phyloP scores from a whole-genome alignment of 2,113 vertebrate genomes.

The Stegastes partitus region DNA sequence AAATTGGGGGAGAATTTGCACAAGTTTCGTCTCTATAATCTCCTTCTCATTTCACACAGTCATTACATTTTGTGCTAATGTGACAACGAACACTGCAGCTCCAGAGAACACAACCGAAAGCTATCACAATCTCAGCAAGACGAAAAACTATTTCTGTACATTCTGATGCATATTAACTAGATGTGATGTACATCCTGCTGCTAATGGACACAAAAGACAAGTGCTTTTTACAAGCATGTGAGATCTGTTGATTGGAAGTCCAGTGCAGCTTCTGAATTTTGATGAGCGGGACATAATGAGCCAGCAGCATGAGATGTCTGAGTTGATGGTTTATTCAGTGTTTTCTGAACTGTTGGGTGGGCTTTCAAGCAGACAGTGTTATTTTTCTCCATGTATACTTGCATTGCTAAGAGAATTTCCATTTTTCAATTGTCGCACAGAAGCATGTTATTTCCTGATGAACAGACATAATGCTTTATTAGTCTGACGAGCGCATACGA shows the following conservation, averaged over 20 bases:
- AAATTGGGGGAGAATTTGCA: neutral
- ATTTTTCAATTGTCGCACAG: constrained; percentile 6
- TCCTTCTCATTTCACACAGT: neutral
- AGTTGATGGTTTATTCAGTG: constrained; percentile 56
- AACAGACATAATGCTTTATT: neutral
- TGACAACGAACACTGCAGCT: neutral
- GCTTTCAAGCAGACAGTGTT: constrained; percentile 21
- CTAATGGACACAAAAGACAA: neutral
- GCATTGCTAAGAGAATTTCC: constrained; percentile 4
- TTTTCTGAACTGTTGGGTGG: constrained; percentile 40
- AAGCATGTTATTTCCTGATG: constrained; percentile 1
- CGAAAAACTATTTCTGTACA: neutral
- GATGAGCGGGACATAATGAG: constrained; percentile 37
- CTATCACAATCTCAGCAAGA: too few relatives aligned
- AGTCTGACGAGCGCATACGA: too few relatives aligned
- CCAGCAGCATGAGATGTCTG: constrained; percentile 40
- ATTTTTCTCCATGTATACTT: constrained; percentile 27
- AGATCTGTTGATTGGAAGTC: neutral
- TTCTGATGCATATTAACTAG: neutral
- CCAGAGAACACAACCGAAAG: neutral
- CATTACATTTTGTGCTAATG: neutral
- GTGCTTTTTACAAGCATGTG: neutral
- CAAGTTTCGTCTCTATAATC: neutral
- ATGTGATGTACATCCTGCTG: neutral
- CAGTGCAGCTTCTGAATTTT: constrained; percentile 17